Base-by-base conservation (phyloP, 2,113 vertebrate species). In the Pachypanchax playfairii region DNA sequence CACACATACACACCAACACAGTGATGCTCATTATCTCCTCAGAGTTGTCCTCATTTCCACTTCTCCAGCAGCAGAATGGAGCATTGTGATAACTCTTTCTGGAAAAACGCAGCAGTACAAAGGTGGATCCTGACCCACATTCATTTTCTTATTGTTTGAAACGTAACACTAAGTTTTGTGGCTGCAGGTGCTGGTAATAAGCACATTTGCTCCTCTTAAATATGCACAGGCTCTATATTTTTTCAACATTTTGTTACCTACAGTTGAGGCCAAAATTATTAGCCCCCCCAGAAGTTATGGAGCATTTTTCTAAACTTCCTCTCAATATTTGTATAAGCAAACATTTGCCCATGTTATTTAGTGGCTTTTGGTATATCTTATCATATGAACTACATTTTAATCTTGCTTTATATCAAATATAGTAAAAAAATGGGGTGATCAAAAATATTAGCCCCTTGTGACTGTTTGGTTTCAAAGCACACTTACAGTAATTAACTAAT, bases 1-100 rank as follows among this genome's bases (percentile, higher is more conserved):
- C 26, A 17, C 18, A 17, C 38, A 29, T 43, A 63, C 50, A 41
- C 22, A 36, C 8, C 43, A 6, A 39, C 10, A 58, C 29, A 55
- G 50, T 10, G 47, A 65, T 49, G 65, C 78, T 88, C 81, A 78
- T 89, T 87, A 90, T 88, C 78, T 87, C 80, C 65, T 77, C 18
- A 29, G 70, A 83, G 77, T 78, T 84, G 87, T 83, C 75, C 84
- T 76, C 52, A 4, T 89, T 89, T 89, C 66, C 44, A 46, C 75
- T 74, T 62, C 75, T 79, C 56, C 49, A 56, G 66, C 70, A 59
- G 60, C 29, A 50, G 66, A 60, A 56, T 41, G 31, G 66, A 71
- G 65, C 50, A 54, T 73, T 70, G 62, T 56, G 50, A 75, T 66
- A 33, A 75, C 64, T 84, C 86, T 77, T n/a, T 62, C 59, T 75